Percentiles rank a stretch among this genome's conserved stretches.
Conservation (phyloP, 1,140 invertebrate genomes). For the Microvelia longipes region DNA sequence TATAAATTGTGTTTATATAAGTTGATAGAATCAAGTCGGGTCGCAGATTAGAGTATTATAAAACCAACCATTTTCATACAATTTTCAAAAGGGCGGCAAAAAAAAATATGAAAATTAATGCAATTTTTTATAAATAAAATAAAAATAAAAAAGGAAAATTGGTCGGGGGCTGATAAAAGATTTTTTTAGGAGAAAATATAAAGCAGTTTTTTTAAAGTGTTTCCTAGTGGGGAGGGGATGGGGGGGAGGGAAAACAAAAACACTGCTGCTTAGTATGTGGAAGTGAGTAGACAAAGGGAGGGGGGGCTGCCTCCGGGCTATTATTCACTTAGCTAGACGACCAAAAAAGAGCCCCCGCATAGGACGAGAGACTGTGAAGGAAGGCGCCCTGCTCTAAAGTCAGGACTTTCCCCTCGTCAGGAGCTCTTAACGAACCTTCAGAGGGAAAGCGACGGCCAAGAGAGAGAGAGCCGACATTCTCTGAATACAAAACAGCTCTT, state of each 20-base stretch:
- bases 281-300: not conserved
- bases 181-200: too few relatives aligned
- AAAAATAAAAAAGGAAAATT: too few relatives aligned
- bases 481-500: not conserved
- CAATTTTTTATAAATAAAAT: too few relatives aligned
- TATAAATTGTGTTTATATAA: too few relatives aligned
- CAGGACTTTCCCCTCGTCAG: not conserved
- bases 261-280: not conserved
- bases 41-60: too few relatives aligned
- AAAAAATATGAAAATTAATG: too few relatives aligned
- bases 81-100: too few relatives aligned
- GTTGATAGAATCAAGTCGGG: too few relatives aligned
- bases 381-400: not conserved
- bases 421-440: not conserved
- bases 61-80: too few relatives aligned
- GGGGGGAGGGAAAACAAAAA: slow-evolving; percentile 1
- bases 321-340: not conserved
- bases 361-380: not conserved
- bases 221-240: not conserved
- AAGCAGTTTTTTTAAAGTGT: slow-evolving; percentile 1
- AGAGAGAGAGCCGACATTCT: not conserved
- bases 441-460: not conserved
- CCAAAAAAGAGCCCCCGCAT: not conserved
- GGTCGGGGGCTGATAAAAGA: too few relatives aligned
- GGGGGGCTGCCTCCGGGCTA: not conserved